Conservation (phyloP, 2,888 invertebrate genomes). For the Phragmatobia fuliginosa region DNA sequence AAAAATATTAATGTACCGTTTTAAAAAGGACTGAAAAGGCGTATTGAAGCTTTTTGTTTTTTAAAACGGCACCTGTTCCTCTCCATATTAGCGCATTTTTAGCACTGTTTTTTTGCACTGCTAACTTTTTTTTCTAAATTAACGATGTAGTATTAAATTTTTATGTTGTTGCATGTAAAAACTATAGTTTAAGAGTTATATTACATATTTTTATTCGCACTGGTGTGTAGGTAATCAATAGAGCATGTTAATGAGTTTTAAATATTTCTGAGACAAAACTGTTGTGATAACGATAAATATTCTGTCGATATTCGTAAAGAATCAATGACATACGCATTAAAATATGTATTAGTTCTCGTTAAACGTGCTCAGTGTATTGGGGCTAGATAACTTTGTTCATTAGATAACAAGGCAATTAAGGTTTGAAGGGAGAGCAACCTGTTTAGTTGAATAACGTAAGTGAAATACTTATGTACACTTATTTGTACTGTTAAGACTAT, state of each 20-base stretch:
- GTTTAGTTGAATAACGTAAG: constrained; percentile 33
- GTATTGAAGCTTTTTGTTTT: no score
- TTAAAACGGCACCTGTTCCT: no score
- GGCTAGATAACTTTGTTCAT: constrained; percentile 73
- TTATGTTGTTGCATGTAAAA: not conserved
- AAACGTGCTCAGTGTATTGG: constrained; percentile 70
- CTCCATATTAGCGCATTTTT: no score
- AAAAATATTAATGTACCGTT: no score
- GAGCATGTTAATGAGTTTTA: not conserved
- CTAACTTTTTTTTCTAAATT: no score
- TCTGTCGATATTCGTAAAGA: not conserved
- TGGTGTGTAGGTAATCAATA: not conserved
- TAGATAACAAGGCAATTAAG: constrained; percentile 81
- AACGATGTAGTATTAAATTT: not conserved
- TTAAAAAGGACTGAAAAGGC: no score
- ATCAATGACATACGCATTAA: constrained; percentile 21
- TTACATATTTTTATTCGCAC: no score
- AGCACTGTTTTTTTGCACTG: no score
- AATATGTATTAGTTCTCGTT: constrained; percentile 60
- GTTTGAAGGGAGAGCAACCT: constrained; percentile 54
- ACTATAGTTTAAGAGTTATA: not conserved
- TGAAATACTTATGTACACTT: constrained; percentile 16
- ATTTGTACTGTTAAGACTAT: constrained; percentile 13
- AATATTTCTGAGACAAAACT: not conserved
- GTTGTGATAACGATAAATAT: not conserved